phyloP scores from a whole-genome alignment of 2,888 invertebrate genomes.

The Congeria kusceri region DNA sequence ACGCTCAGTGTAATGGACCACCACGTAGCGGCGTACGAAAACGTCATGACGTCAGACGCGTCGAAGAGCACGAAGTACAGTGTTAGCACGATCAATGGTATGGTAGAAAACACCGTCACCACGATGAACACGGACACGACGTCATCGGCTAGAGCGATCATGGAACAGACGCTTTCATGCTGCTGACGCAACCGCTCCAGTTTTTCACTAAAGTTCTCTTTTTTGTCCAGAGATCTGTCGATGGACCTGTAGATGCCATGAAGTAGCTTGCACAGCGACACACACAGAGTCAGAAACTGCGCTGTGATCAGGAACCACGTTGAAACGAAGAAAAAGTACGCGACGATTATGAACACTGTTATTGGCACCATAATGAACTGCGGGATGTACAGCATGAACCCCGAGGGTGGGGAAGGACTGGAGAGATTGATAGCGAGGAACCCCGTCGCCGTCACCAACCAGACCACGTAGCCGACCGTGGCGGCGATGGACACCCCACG shows the following conservation, averaged over 20 bases:
- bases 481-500: conserved; percentile 38
- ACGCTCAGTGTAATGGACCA: conserved; percentile 67
- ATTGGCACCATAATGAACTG: conserved; percentile 1
- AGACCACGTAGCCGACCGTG: conserved; percentile 46
- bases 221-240: conserved; percentile 29
- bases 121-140: conserved; percentile 63
- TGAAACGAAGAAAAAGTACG: conserved; percentile 63
- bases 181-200: conserved; percentile 59
- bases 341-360: conserved; percentile 36
- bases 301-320: conserved; percentile 66
- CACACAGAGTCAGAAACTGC: conserved; percentile 48
- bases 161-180: conserved; percentile 55
- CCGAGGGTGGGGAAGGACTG: conserved; percentile 32
- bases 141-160: conserved; percentile 55
- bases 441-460: conserved; percentile 50
- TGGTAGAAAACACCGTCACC: conserved; percentile 62
- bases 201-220: conserved; percentile 48
- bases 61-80: conserved; percentile 67
- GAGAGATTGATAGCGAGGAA: conserved; percentile 49
- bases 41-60: conserved; percentile 37
- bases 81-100: conserved; percentile 67
- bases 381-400: conserved; percentile 30
- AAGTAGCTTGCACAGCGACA: conserved; percentile 50
- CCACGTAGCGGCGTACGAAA: conserved; percentile 64
- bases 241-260: conserved; percentile 39